Evolutionary conservation across 2,888 invertebrate species (phyloP), one percentile per base, ranked within the genome.

Genomic region (Nephrocerus scutellatus): DNA sequence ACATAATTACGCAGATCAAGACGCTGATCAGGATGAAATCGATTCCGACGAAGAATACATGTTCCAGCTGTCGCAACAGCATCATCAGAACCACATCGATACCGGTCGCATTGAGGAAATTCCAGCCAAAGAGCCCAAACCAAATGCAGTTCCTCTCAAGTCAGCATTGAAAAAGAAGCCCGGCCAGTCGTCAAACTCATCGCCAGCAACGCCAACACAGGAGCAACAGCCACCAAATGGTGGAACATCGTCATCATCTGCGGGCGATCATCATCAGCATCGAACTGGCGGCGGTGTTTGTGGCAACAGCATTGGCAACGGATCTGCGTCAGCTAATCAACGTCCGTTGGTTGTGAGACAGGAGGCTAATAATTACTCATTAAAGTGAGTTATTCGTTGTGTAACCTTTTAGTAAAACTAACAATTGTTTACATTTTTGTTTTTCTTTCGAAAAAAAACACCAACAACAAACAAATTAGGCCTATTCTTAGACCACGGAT

Each of bases 71-170:
- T 72, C 71, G 50, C 79, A 75, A 51, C 76, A 77, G n/a, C 79
- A 75, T 54, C 77, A 78, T 25, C 78, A 80, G 62, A 80, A 80
- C 20, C 69, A 73, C 51, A 80, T 82, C 55, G 89, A 90, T 69
- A 88, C 87, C 41, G 80, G 81, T 40, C 77, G 87, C 50, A 82
- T 91, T 46, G 90, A 91, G 68, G 89, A 90, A 72, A 89, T 91
- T 57, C 90, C 89, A 53, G 89, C 91, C 42, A 89, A 90, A 71
- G 90, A 91, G 74, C 91, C 90, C 26, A 82, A 83, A 60, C 84
- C 88, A 70, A 84, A 88, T 71, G 90, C 90, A 51, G 80, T 89
- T 74, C 91, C 91, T 49, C 77, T 90, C 45, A 92, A 92, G 70
- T 90, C 90, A 35, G 92, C 91, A 49, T 74, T 92, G 52, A 92